phyloP scores from a whole-genome alignment of 1,140 invertebrate species.

The Heliconius congener region DNA sequence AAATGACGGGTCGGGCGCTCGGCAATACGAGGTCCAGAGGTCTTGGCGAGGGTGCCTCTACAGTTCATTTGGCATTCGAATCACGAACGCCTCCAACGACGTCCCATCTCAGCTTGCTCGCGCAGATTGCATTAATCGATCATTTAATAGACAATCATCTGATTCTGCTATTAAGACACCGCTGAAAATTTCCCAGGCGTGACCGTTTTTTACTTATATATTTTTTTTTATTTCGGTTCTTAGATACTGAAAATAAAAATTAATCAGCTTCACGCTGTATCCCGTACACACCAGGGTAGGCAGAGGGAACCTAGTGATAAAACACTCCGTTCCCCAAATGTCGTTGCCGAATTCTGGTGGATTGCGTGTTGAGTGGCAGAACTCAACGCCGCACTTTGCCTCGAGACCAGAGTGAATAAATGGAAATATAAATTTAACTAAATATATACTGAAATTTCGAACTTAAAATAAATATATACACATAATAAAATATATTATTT shows the following conservation, averaged over 20 bases:
- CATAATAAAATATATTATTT: neutral
- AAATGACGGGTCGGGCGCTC: slow-evolving; percentile 62
- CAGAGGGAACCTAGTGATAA: too few relatives aligned
- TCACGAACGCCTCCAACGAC: slow-evolving; percentile 73
- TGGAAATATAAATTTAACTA: neutral
- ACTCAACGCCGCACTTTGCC: too few relatives aligned
- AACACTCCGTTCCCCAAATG: too few relatives aligned
- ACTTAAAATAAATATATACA: too few relatives aligned
- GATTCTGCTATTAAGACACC: slow-evolving; percentile 57
- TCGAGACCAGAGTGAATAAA: too few relatives aligned
- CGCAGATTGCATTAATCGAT: slow-evolving; percentile 78
- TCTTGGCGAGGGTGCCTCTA: slow-evolving; percentile 53
- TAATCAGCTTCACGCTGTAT: too few relatives aligned
- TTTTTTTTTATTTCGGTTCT: neutral
- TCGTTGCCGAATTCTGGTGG: too few relatives aligned
- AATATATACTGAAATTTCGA: neutral
- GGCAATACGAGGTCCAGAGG: slow-evolving; percentile 46
- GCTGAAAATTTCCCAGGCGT: slow-evolving; percentile 34
- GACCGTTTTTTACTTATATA: neutral
- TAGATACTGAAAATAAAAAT: neutral
- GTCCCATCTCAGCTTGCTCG: slow-evolving; percentile 74
- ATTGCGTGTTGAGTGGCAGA: too few relatives aligned
- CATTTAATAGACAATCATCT: slow-evolving; percentile 74
- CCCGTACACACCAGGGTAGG: too few relatives aligned
- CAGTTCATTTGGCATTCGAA: slow-evolving; percentile 73